These are phyloP conservation scores for Glyphotaelius pellucidus DNA, from an alignment of 2,888 invertebrate genomes.

Conservation along the genomic window DNA sequence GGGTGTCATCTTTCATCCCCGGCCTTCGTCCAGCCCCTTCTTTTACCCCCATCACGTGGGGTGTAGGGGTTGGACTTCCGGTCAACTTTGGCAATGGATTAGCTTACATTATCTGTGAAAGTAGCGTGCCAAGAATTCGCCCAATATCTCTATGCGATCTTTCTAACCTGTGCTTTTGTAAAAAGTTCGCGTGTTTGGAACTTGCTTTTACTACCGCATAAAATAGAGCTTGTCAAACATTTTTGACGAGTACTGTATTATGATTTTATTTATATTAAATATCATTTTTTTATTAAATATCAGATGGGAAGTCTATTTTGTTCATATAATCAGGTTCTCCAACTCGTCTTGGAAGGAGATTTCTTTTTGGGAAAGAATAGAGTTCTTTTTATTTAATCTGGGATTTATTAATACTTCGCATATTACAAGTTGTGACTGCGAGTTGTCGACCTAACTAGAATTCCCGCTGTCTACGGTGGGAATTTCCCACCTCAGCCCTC, in stretches of 20 bases:
- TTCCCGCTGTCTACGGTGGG: too few relatives aligned
- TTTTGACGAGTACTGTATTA: not conserved
- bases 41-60: not conserved
- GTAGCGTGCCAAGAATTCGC: slow-evolving; percentile 2
- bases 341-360: too few relatives aligned
- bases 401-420: too few relatives aligned
- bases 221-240: not conserved
- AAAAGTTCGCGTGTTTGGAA: not conserved
- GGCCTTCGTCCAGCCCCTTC: not conserved
- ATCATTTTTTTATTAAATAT: too few relatives aligned
- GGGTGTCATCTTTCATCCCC: not conserved
- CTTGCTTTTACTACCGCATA: not conserved
- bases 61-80: not conserved
- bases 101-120: slow-evolving; percentile 18
- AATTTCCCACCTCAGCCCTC: too few relatives aligned
- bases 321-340: too few relatives aligned
- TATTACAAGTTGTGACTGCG: too few relatives aligned
- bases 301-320: not conserved
- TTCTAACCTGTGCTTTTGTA: not conserved
- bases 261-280: too few relatives aligned
- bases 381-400: too few relatives aligned
- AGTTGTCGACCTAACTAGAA: too few relatives aligned
- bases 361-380: too few relatives aligned
- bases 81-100: not conserved
- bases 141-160: not conserved